Base-by-base conservation (phyloP, 2,888 invertebrate species). In the Dexiosoma caninum region DNA sequence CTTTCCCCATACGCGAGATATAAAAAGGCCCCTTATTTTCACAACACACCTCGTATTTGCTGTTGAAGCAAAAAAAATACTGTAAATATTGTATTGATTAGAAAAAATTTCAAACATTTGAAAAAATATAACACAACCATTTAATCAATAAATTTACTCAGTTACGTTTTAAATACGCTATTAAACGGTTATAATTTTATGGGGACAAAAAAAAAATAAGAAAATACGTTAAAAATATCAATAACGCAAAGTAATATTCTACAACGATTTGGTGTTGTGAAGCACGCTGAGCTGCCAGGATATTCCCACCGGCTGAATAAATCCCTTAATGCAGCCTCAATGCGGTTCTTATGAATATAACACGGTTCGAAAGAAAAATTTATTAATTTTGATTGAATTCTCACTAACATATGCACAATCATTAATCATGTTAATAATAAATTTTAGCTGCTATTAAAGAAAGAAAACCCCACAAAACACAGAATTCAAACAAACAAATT, bases 51-150 rank as follows among this genome's bases (percentile, higher is more conserved):
- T n/a, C n/a, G n/a, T n/a, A n/a, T n/a, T n/a, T n/a, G n/a, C n/a
- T n/a, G n/a, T n/a, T 21, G 27, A 0, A 44, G 30, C n/a, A 37
- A 32, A 32, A 10, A 42, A 21, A 55, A 12, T 4, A n/a, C n/a
- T n/a, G n/a, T n/a, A 46, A 46, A 37, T 7, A 37, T 57, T 27
- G n/a, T 37, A 60, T 59, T 53, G 59, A 69, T 76, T 69, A 69
- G 44, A 53, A 21, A 35, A n/a, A 16, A 6, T 16, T 16, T 53
- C 2, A 32, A 44, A 10, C 4, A 32, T 55, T 62, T 55, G 27
- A 53, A 76, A n/a, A 69, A 62, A 55, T 55, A 76, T 69, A 76
- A 69, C 27, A 51, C 6, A 49, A 12, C 2, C 2, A 6, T 27
- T 76, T 69, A 46, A 53, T 53, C 27, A 19, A 35, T 19, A 35